Base-by-base conservation (phyloP, 2,888 invertebrate genomes). In the Protodeltote pygarga region DNA sequence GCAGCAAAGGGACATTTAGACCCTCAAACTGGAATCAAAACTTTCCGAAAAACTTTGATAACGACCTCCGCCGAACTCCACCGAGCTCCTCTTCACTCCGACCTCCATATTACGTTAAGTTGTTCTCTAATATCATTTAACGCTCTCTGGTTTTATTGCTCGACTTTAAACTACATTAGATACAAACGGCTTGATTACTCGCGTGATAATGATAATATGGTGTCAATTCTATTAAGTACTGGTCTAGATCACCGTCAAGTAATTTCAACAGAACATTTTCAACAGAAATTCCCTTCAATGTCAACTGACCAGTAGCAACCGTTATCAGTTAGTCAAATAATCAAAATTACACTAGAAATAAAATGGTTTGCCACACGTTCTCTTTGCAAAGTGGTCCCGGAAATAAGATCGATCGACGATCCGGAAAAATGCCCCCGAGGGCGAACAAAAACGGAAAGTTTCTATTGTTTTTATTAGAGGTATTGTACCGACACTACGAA, bases 1-100 rank as follows among this genome's bases (percentile, higher is more conserved):
- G 25, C 6, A 9, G 20, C 25, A 42, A n/a, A 15, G 31, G 14
- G 28, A 10, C 38, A 25, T 47, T 49, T 39, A 40, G 35, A 40
- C 28, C 24, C 35, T 32, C 34, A 33, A n/a, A 61, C 58, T 62
- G 50, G 47, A 66, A 57, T 54, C 49, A 52, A 57, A 68, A 66
- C 60, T 70, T 58, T 17, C 29, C 32, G 45, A 57, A 52, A 62
- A 65, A 66, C 54, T 65, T 66, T 23, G 40, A 27, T 55, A 71
- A 66, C 64, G 53, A 61, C 50, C 48, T 32, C 31, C 27, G 32
- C 17, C 34, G 34, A 17, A n/a, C n/a, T n/a, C n/a, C n/a, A 25
- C 24, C 21, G 9, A 29, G 49, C 23, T n/a, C n/a, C n/a, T n/a
- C 20, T 42, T 16, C 38, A 19, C 11, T 27, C 32, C 39, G 15